A percentile compares a stretch with the other conserved stretches of the same genome.
These are phyloP conservation scores for Chaetodon auriga DNA, from an alignment of 2,113 vertebrate genomes.

Conservation along the genomic window DNA sequence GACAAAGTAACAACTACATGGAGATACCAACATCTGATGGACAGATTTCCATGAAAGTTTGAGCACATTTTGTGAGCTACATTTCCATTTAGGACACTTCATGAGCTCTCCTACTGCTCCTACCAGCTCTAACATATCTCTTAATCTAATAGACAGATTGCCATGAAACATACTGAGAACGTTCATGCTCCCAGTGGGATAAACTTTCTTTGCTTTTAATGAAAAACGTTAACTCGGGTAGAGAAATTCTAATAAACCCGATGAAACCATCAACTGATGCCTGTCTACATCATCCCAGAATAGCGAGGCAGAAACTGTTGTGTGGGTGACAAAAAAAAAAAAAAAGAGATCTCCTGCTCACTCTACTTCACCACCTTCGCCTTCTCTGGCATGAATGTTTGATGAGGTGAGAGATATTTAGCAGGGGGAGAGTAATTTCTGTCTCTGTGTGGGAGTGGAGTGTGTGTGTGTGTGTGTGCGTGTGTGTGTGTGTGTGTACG, in stretches of 20 bases:
- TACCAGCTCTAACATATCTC: background rate
- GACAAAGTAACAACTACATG: background rate
- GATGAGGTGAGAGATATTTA: slow-evolving; percentile 64
- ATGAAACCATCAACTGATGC: slow-evolving; percentile 21
- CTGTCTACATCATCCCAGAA: slow-evolving; percentile 45
- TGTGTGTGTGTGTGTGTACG: too few species aligned
- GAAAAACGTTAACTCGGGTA: slow-evolving; percentile 23
- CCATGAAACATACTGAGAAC: background rate
- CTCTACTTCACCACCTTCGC: slow-evolving; percentile 49
- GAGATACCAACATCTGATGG: background rate
- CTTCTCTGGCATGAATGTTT: slow-evolving; percentile 54
- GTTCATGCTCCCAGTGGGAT: background rate
- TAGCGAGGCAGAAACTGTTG: slow-evolving; percentile 28
- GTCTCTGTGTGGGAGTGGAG: slow-evolving; percentile 26
- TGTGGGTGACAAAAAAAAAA: slow-evolving; percentile 31
- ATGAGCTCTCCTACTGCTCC: background rate
- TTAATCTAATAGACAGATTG: background rate
- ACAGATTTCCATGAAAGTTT: background rate
- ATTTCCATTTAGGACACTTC: background rate
- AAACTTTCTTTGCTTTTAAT: background rate
- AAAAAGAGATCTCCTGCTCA: slow-evolving; percentile 39
- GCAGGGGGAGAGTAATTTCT: slow-evolving; percentile 43
- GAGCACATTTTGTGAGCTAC: background rate
- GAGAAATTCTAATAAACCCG: slow-evolving; percentile 18
- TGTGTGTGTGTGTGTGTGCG: slow-evolving; percentile 32